Percentiles rank a stretch among this genome's conserved stretches.
Conservation (phyloP, 2,888 invertebrate genomes). For the Nasonovia ribisnigri region DNA sequence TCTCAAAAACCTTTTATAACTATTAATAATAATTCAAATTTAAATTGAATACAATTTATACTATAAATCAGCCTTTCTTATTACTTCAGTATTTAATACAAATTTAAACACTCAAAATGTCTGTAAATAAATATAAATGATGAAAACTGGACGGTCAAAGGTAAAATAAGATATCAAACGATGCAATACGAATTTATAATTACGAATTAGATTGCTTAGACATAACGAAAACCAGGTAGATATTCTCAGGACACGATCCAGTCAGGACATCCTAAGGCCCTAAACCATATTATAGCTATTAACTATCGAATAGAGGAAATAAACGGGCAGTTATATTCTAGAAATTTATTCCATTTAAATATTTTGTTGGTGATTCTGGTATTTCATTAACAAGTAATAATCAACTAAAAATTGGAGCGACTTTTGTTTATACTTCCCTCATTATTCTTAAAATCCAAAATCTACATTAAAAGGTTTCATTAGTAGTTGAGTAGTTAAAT, state of each 20-base stretch:
- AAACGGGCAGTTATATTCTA: background rate
- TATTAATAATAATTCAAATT: background rate
- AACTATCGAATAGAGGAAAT: background rate
- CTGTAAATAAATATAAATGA: background rate
- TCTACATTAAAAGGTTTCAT: too few relatives aligned
- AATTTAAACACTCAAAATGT: background rate
- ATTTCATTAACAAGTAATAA: too few relatives aligned
- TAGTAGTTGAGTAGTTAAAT: too few relatives aligned
- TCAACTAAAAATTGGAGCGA: too few relatives aligned
- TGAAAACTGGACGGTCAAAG: too few relatives aligned
- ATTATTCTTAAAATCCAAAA: too few relatives aligned
- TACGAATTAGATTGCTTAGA: background rate
- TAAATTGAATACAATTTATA: background rate
- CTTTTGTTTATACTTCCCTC: too few relatives aligned
- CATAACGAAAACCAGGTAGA: background rate
- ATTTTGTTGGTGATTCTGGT: too few relatives aligned
- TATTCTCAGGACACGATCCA: background rate
- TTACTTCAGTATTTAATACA: background rate
- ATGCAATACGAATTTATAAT: background rate
- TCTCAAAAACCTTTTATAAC: background rate
- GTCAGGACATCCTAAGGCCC: too few relatives aligned
- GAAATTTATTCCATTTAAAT: background rate
- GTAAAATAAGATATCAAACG: background rate
- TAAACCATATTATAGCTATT: background rate
- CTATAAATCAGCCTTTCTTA: background rate